Conservation (phyloP, 2,113 vertebrate species). For the Pontoporia blainvillei region DNA sequence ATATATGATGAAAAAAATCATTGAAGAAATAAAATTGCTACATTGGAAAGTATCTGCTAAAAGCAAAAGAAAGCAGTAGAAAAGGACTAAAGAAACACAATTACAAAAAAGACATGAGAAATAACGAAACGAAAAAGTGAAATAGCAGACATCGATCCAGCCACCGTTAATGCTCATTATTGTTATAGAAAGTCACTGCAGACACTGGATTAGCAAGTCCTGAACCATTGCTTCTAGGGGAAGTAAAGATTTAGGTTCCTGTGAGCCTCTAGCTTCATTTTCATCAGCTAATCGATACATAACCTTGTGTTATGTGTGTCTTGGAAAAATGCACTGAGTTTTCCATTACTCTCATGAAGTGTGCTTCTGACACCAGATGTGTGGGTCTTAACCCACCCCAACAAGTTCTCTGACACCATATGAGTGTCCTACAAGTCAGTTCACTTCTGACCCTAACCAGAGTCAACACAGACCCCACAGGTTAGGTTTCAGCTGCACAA, state of each 20-base stretch:
- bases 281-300: not conserved
- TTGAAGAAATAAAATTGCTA: not conserved
- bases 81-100: fast-evolving
- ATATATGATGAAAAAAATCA: not conserved
- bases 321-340: not conserved
- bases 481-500: not conserved
- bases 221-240: not conserved
- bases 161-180: fast-evolving
- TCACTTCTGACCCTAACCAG: not conserved
- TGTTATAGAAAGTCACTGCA: fast-evolving
- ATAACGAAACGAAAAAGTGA: not conserved
- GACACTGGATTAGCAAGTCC: not conserved
- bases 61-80: no score
- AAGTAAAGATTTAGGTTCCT: not conserved
- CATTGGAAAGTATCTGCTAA: not conserved
- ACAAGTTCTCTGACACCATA: not conserved
- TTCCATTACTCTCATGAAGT: no score
- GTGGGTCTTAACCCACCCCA: not conserved
- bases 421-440: not conserved
- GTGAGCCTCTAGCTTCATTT: not conserved
- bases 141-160: no score
- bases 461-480: not conserved
- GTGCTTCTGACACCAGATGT: not conserved
- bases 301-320: no score
- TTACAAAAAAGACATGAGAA: not conserved